Evolutionary conservation across 2,797 vertebrate species (phyloP), one percentile per base, ranked within the genome.

Genomic region (Nyctibius grandis): DNA sequence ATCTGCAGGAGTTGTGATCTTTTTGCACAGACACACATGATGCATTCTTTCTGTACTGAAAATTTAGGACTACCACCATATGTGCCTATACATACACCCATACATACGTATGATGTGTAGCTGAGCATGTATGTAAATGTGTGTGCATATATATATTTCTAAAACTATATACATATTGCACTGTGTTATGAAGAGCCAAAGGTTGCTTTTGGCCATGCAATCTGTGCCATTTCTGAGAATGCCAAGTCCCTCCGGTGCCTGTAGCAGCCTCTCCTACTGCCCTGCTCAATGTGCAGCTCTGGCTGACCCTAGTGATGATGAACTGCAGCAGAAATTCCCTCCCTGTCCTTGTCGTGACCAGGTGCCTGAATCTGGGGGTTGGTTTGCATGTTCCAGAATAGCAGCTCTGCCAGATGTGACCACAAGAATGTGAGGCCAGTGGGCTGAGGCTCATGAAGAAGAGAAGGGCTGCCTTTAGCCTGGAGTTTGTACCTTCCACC

Each of bases 221-320:
- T 21, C 42, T 54, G 44, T 57, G 50, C 13, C 45, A 15, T 40
- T 65, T 63, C 22, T n/a, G 67, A 36, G 40, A 7, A 4, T 9
- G 23, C 11, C 0, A 9, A 47, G 22, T 48, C n/a, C 28, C 2
- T 6, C 4, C 0, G 2, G n/a, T 74, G 60, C 70, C 74, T 61
- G 63, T 18, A 44, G 33, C 54, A 78, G 51, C 59, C 21, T 82
- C 21, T 51, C 47, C 0, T 0, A 21, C 26, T 33, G 36, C 20
- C 33, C 48, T 2, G 3, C 64, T 63, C 45, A 31, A 42, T 5
- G 1, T 11, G 47, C 0, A 0, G 38, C 44, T 83, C 31, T 59
- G 51, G 19, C 48, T 44, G 68, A 54, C 60, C 42, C 60, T 17
- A 6, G 15, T 5, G 38, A 44, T 15, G 40, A 40, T 36, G 45